A percentile compares a stretch with the other conserved stretches of the same genome.
Evolutionary conservation across 2,113 vertebrate genomes (phyloP).

Genomic region (Podarcis raffonei): DNA sequence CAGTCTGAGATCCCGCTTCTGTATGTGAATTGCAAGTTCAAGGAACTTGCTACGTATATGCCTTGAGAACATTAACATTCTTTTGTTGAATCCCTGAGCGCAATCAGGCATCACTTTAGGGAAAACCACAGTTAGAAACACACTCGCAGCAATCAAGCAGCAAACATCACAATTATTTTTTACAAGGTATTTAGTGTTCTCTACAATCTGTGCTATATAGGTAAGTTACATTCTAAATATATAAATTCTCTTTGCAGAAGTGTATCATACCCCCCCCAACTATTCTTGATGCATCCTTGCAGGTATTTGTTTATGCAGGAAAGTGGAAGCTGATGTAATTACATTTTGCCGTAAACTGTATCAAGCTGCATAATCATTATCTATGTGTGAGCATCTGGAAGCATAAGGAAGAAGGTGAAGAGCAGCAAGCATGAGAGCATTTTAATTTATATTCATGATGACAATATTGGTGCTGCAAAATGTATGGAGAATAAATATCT

Average conservation of each 20-base stretch:
- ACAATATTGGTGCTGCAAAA: conserved; percentile 14
- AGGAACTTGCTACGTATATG: neutral
- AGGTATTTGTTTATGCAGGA: neutral
- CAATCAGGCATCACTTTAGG: neutral
- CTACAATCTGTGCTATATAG: conserved; percentile 25
- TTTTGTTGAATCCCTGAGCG: neutral
- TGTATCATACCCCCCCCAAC: neutral
- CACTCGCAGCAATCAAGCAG: neutral
- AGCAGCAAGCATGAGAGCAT: neutral
- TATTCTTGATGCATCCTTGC: neutral
- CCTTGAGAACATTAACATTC: neutral
- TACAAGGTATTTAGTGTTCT: conserved; percentile 21
- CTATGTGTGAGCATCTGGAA: conserved; percentile 7
- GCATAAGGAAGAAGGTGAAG: conserved; percentile 5
- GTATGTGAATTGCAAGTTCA: neutral
- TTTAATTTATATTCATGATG: conserved; percentile 25
- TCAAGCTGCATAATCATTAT: neutral
- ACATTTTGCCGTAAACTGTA: neutral
- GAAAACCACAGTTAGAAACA: neutral
- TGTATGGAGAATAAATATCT: conserved; percentile 3
- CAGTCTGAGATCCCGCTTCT: neutral
- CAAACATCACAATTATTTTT: neutral
- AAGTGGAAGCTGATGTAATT: neutral
- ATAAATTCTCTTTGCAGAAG: neutral
- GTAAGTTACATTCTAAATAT: neutral